Conservation (phyloP, 2,797 vertebrate genomes). For the Crocodylus rhombifer region DNA sequence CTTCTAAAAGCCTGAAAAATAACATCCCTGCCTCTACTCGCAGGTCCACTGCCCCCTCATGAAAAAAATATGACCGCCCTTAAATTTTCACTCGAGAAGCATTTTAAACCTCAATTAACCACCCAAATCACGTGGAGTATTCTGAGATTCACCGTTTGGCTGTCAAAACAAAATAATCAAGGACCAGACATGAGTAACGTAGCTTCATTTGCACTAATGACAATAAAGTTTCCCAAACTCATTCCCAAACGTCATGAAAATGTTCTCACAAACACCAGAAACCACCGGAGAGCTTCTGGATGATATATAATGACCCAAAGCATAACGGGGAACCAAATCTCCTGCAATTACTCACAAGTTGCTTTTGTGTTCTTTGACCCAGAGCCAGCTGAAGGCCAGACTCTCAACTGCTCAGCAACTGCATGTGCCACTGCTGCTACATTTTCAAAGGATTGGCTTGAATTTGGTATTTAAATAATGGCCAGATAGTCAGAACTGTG, state of each 20-base stretch:
- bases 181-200: conserved; percentile 4
- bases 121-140: conserved; percentile 23
- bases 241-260: background rate
- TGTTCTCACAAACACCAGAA: background rate
- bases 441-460: background rate
- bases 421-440: background rate
- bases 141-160: background rate
- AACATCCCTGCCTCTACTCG: background rate
- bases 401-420: background rate
- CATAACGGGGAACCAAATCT: background rate
- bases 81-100: background rate
- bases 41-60: background rate
- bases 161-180: background rate
- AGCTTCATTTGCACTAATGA: background rate
- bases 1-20: background rate
- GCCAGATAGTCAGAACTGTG: background rate
- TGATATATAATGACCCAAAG: background rate
- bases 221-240: background rate
- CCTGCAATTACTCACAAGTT: background rate
- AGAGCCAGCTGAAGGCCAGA: background rate
- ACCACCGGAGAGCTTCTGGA: background rate
- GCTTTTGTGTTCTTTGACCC: background rate
- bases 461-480: background rate
- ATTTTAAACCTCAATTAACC: conserved; percentile 53
- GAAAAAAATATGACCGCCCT: background rate